Conservation (phyloP, 1,140 invertebrate genomes). For the Caerostris extrusa region DNA sequence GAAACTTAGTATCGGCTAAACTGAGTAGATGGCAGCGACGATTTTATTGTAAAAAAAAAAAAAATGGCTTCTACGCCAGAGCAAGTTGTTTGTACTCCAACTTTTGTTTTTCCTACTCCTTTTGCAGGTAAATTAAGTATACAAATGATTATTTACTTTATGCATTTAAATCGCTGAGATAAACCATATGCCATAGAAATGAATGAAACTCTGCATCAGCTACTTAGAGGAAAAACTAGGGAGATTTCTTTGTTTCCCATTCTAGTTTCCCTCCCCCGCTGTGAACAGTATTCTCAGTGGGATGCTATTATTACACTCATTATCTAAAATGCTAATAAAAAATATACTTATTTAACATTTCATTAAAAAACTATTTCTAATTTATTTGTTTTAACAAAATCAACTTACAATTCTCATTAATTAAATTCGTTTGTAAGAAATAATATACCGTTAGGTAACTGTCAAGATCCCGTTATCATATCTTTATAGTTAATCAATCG, state of each 20-base stretch:
- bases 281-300: conserved; percentile 34
- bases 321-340: background rate
- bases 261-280: conserved; percentile 20
- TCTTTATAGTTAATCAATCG: background rate
- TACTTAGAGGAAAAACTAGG: background rate
- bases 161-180: background rate
- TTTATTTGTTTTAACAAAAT: background rate
- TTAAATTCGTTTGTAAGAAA: background rate
- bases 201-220: background rate
- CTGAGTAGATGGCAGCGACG: conserved; percentile 19
- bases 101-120: conserved; percentile 78
- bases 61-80: conserved; percentile 78
- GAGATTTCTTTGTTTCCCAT: conserved; percentile 60
- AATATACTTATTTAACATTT: background rate
- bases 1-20: too few relatives aligned
- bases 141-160: background rate
- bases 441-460: background rate
- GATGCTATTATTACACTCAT: background rate
- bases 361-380: background rate
- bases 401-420: background rate
- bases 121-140: conserved; percentile 70
- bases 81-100: conserved; percentile 78
- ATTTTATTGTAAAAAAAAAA: conserved; percentile 26
- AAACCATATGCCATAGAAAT: background rate
- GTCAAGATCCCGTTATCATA: background rate